phyloP scores from a whole-genome alignment of 2,797 vertebrate species.

The Pogoniulus pusillus region DNA sequence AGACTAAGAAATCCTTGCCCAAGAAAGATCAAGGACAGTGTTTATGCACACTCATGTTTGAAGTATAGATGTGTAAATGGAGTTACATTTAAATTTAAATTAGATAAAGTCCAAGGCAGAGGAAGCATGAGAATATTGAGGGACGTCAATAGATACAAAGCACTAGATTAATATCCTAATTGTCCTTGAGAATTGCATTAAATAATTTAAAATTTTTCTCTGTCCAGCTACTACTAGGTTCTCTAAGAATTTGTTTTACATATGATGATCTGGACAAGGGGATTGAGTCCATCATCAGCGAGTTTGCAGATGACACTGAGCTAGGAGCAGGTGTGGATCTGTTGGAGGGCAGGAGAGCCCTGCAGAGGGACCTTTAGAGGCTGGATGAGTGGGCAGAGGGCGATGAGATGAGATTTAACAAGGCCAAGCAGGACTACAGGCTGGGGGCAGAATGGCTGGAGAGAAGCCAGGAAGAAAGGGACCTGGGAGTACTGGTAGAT shows the following conservation, averaged over 20 bases:
- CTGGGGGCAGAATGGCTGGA: no score
- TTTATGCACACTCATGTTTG: background rate
- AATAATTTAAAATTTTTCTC: background rate
- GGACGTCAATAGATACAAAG: background rate
- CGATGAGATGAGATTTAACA: no score
- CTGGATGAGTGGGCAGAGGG: no score
- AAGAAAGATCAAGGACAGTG: background rate
- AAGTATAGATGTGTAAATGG: background rate
- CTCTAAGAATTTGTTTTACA: background rate
- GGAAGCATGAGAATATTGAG: background rate
- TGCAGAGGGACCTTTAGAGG: no score
- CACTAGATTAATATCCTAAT: background rate
- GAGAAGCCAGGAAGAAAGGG: no score
- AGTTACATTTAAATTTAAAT: background rate
- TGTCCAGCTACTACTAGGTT: background rate
- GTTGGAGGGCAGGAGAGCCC: no score
- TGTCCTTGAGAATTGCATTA: background rate
- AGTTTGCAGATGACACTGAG: no score
- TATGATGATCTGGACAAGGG: no score
- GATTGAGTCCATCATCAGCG: no score
- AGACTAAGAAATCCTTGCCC: slow-evolving; percentile 12
- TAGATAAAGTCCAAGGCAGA: background rate
- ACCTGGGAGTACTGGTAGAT: no score
- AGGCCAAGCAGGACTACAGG: no score
- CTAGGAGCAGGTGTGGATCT: no score